Evolutionary conservation across 2,797 vertebrate genomes (phyloP).

Genomic region (Silurus lanzhouensis): DNA sequence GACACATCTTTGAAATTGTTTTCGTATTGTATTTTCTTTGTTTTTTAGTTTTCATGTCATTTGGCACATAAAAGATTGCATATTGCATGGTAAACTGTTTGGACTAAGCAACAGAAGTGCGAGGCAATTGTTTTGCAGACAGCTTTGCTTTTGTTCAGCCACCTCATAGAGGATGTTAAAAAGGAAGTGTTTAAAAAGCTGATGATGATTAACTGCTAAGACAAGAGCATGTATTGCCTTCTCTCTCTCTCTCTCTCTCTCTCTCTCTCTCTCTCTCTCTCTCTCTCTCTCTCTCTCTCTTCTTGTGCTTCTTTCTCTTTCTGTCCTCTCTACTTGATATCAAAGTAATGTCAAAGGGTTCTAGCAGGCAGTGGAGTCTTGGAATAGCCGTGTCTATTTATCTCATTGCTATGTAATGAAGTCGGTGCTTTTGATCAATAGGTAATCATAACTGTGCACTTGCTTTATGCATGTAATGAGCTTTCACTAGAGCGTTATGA

Average conservation of each 20-base stretch:
- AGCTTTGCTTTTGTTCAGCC: not conserved
- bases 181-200: constrained; percentile 31
- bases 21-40: not conserved
- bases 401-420: constrained; percentile 35
- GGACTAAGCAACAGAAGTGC: not conserved
- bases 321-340: not conserved
- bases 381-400: constrained; percentile 23
- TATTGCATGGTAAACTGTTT: not conserved
- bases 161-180: constrained; percentile 28
- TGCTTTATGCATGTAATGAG: constrained; percentile 41
- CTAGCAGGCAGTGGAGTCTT: constrained; percentile 9
- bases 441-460: constrained; percentile 42
- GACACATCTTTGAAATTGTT: not conserved
- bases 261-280: not conserved
- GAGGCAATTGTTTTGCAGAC: not conserved
- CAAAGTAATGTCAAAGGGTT: constrained; percentile 18
- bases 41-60: not conserved
- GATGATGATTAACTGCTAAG: constrained; percentile 19
- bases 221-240: not conserved
- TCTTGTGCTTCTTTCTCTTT: constrained; percentile 13
- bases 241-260: not conserved
- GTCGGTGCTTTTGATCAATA: constrained; percentile 45
- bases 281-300: not conserved
- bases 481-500: constrained; percentile 22
- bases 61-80: not conserved